phyloP scores from a whole-genome alignment of 2,888 invertebrate species.

The Sarcophaga rosellei region DNA sequence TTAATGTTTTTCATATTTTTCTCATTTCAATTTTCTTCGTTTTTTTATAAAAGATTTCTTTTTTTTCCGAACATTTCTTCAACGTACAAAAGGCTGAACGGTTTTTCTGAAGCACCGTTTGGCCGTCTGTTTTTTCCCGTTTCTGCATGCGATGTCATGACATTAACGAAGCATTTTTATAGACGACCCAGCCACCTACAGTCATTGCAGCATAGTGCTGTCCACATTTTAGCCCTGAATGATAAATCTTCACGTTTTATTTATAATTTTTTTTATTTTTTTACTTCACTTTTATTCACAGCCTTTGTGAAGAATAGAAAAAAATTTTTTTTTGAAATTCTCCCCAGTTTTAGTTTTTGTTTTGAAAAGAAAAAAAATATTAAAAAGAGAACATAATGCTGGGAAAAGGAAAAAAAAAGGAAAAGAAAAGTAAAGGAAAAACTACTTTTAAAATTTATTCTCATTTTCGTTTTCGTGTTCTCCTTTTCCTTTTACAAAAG shows the following conservation, averaged over 20 bases:
- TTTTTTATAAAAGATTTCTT: neutral
- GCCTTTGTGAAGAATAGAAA: conserved; percentile 25
- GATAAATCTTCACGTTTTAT: neutral
- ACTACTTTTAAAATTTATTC: too few relatives aligned
- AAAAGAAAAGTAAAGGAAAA: conserved; percentile 17
- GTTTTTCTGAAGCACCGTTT: neutral
- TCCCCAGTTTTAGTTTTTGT: neutral
- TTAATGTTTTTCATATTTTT: conserved; percentile 29
- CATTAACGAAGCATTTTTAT: conserved; percentile 19
- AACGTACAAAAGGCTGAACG: neutral
- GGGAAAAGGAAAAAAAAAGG: neutral
- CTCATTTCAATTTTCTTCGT: neutral
- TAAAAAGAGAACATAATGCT: too few relatives aligned
- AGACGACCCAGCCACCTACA: neutral
- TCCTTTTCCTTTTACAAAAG: too few relatives aligned
- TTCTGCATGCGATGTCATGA: neutral
- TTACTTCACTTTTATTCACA: neutral
- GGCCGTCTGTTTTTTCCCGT: neutral
- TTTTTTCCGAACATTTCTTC: neutral
- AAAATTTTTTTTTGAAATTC: neutral
- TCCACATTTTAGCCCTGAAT: neutral
- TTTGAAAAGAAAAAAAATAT: too few relatives aligned
- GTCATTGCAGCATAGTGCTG: neutral
- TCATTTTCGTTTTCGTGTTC: too few relatives aligned
- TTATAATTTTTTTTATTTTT: too few relatives aligned